A percentile compares a stretch with the other conserved stretches of the same genome.
phyloP scores from a whole-genome alignment of 2,888 invertebrate genomes.

The Desoria tigrina region DNA sequence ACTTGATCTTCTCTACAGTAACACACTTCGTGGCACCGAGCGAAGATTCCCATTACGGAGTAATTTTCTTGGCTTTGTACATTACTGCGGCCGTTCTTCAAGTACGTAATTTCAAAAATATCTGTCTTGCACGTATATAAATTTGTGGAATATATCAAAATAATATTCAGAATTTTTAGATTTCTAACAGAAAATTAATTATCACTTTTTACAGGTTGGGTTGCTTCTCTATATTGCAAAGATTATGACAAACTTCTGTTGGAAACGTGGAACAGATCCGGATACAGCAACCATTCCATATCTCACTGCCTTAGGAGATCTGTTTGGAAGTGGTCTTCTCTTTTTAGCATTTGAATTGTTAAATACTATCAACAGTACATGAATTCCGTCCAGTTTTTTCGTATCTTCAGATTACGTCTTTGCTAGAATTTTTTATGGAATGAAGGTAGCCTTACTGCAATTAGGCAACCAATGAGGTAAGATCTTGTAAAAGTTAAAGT shows the following conservation, averaged over 20 bases:
- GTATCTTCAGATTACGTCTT: neutral
- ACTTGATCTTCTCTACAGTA: slow-evolving; percentile 49
- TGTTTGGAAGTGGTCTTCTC: slow-evolving; percentile 77
- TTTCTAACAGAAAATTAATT: neutral
- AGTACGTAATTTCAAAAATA: slow-evolving; percentile 10
- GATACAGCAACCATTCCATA: slow-evolving; percentile 89
- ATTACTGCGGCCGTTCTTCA: slow-evolving; percentile 47
- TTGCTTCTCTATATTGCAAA: slow-evolving; percentile 76
- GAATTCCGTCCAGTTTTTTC: too few relatives aligned
- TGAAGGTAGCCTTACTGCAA: neutral
- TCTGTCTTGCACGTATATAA: neutral
- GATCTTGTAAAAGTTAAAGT: too few relatives aligned
- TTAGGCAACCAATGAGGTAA: too few relatives aligned
- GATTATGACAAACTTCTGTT: slow-evolving; percentile 79
- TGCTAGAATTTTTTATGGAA: neutral
- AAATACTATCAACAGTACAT: neutral
- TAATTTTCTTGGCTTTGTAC: slow-evolving; percentile 41
- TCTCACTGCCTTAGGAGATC: slow-evolving; percentile 83
- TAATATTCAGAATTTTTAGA: neutral
- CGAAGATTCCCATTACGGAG: slow-evolving; percentile 32
- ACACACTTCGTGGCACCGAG: slow-evolving; percentile 33
- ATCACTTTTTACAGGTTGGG: slow-evolving; percentile 60
- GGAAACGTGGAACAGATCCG: slow-evolving; percentile 78
- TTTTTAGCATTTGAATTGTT: slow-evolving; percentile 65
- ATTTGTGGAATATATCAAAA: neutral